These are phyloP conservation scores for Paramuricea clavata DNA, from an alignment of 92 coral and sea anemone genomes.

Conservation along the genomic window DNA sequence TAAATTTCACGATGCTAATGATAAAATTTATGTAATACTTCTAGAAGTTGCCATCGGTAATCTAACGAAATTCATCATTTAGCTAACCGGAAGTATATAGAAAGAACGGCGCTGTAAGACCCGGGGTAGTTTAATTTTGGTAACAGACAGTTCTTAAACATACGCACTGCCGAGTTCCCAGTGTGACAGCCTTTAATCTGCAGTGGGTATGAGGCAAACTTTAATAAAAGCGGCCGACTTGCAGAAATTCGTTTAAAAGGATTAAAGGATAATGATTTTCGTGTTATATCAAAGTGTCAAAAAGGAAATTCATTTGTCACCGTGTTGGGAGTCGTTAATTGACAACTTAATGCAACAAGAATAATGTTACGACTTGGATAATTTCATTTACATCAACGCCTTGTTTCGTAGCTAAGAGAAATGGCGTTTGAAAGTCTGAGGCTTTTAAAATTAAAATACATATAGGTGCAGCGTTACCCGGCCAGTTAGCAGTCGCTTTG, in stretches of 20 bases:
- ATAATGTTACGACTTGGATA: not conserved
- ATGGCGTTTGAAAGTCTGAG: not conserved
- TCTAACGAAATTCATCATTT: no score
- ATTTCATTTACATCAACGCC: conserved; percentile 2
- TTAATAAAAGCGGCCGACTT: not conserved
- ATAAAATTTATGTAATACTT: not conserved
- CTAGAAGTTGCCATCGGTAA: no score
- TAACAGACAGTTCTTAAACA: conserved; percentile 11
- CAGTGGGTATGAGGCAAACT: not conserved
- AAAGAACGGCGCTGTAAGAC: not conserved
- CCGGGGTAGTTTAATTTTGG: not conserved
- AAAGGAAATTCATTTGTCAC: conserved; percentile 48
- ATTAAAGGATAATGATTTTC: conserved; percentile 46
- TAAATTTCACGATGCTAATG: no score
- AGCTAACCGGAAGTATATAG: no score
- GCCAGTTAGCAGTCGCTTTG: no score
- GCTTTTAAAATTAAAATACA: no score
- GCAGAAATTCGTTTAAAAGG: conserved; percentile 30
- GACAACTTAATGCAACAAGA: conserved; percentile 16
- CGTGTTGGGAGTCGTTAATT: conserved; percentile 2
- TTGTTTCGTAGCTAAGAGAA: not conserved
- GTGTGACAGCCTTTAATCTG: not conserved
- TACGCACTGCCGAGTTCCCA: not conserved
- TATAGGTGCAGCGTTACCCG: no score
- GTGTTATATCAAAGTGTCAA: conserved; percentile 17